These are phyloP conservation scores for Hipposideros armiger DNA, from an alignment of 2,113 vertebrate genomes.

Conservation along the genomic window DNA sequence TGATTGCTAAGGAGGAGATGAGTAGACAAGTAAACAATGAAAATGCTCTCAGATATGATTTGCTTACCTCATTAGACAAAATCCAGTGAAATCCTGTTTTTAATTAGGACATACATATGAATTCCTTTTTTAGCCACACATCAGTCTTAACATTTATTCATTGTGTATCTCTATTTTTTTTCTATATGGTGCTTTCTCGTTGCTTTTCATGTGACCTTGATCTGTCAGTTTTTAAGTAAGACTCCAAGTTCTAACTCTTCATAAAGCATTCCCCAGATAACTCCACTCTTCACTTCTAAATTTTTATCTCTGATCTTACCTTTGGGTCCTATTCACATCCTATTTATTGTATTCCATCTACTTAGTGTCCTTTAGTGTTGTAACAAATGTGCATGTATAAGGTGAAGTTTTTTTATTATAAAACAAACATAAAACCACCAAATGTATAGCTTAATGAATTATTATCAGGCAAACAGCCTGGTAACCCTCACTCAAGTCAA, in stretches of 20 bases:
- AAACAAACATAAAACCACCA: background rate
- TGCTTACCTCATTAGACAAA: background rate
- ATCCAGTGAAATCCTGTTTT: background rate
- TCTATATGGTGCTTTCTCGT: background rate
- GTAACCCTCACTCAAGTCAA: background rate
- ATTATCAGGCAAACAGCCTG: background rate
- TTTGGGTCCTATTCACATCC: slow-evolving; percentile 14
- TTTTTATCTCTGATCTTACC: background rate
- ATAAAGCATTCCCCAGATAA: background rate
- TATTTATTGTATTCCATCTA: background rate
- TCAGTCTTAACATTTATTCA: background rate
- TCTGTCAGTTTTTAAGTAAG: background rate
- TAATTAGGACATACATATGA: background rate
- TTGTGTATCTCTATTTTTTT: background rate
- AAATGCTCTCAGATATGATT: background rate
- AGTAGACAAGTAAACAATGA: background rate
- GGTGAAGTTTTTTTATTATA: background rate
- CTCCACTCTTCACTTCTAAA: background rate
- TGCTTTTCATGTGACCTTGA: background rate
- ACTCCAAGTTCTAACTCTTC: background rate
- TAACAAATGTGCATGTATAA: background rate
- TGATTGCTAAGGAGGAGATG: background rate
- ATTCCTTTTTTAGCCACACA: background rate
- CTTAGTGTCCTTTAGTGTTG: background rate
- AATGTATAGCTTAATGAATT: background rate